Conservation (phyloP, 1,140 invertebrate species). For the Dermatophagoides farinae region DNA sequence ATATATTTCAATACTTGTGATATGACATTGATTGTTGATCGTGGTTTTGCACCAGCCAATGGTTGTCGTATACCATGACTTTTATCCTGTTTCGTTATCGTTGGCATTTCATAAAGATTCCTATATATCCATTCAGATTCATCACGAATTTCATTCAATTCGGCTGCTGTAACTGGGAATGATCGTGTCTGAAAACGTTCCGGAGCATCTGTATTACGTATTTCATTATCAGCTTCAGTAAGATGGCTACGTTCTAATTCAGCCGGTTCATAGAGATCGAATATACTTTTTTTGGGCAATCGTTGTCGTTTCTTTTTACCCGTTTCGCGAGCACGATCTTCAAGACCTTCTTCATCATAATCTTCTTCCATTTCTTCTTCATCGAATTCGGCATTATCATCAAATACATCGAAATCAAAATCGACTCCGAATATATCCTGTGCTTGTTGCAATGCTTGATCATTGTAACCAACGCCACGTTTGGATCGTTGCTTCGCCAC, state of each 20-base stretch:
- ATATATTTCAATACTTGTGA: conserved; percentile 86
- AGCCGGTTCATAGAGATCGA: conserved; percentile 76
- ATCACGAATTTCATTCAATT: conserved; percentile 59
- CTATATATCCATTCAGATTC: conserved; percentile 97
- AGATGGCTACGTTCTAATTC: conserved; percentile 90
- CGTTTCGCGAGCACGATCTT: conserved; percentile 25
- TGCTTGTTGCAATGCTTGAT: conserved; percentile 84
- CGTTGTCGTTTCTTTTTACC: conserved; percentile 57
- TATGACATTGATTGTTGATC: conserved; percentile 61
- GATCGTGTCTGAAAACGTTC: conserved; percentile 58
- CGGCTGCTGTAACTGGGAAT: conserved; percentile 57
- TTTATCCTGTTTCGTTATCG: conserved; percentile 45
- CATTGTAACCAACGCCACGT: conserved; percentile 52
- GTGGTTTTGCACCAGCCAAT: conserved; percentile 24
- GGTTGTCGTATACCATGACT: conserved; percentile 15
- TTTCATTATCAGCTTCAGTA: conserved; percentile 78
- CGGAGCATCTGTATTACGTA: conserved; percentile 65
- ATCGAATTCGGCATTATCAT: conserved; percentile 58
- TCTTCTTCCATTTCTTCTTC: conserved; percentile 34
- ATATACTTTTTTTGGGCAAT: conserved; percentile 61
- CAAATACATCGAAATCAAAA: conserved; percentile 90
- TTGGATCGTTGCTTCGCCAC: conserved; percentile 54
- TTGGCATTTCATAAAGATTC: conserved; percentile 64
- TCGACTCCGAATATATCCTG: conserved; percentile 98
- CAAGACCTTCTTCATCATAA: conserved; percentile 28